Conservation (phyloP, 2,797 vertebrate species). For the Hyperoplus immaculatus region DNA sequence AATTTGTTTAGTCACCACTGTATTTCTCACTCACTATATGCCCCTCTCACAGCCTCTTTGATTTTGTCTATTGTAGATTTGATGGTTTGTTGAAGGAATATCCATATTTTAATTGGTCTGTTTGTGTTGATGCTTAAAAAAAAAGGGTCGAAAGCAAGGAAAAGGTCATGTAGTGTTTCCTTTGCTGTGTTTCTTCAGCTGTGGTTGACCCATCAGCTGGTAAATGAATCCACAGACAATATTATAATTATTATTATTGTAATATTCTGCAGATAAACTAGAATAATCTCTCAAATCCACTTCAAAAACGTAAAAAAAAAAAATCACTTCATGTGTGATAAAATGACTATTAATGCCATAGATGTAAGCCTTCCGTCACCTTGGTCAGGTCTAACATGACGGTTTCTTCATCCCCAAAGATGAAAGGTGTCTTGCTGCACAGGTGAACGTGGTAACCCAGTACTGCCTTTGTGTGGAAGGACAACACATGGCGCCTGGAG, state of each 20-base stretch:
- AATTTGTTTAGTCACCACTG: neutral
- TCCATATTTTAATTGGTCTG: neutral
- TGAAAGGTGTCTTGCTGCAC: conserved; percentile 88
- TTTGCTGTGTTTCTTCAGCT: neutral
- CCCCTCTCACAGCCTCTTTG: neutral
- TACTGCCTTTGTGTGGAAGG: conserved; percentile 79
- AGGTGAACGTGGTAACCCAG: conserved; percentile 89
- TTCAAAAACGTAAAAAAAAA: too few species aligned
- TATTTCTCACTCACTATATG: neutral
- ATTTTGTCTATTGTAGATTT: neutral
- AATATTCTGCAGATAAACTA: neutral
- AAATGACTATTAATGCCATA: neutral
- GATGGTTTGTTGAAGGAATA: neutral
- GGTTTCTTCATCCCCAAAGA: conserved; percentile 91
- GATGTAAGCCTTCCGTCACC: conserved; percentile 74
- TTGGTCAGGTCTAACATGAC: conserved; percentile 88
- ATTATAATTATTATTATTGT: neutral
- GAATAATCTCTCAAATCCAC: neutral
- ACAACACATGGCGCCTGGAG: conserved; percentile 89
- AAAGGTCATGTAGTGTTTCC: neutral
- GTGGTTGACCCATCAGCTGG: neutral
- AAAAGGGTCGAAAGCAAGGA: neutral
- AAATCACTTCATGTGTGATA: neutral
- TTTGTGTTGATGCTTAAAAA: neutral
- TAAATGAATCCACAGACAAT: conserved; percentile 7